Conservation (phyloP, 2,888 invertebrate genomes). For the Cephus nigrinus region DNA sequence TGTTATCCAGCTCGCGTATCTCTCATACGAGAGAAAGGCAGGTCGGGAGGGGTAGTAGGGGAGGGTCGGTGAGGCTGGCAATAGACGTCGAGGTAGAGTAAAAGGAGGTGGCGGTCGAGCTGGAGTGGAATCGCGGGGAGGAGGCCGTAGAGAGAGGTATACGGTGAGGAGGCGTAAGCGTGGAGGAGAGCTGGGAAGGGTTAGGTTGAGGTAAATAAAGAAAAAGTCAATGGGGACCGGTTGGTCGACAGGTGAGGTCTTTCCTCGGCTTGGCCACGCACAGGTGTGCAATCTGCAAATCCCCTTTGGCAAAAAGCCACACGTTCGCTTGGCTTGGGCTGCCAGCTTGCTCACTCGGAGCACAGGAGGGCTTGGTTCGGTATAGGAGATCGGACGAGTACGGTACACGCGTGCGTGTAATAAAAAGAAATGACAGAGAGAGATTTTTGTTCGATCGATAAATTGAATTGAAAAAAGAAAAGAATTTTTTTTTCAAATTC, state of each 20-base stretch:
- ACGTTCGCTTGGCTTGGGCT: conserved; percentile 25
- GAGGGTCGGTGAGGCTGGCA: too few relatives aligned
- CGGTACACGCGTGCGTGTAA: too few relatives aligned
- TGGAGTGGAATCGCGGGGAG: conserved; percentile 5
- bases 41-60: conserved; percentile 9
- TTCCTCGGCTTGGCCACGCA: conserved; percentile 55
- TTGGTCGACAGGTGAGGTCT: conserved; percentile 65
- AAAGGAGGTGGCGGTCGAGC: conserved; percentile 30
- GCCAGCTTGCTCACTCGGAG: background rate
- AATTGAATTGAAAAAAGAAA: too few relatives aligned
- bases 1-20: conserved; percentile 42
- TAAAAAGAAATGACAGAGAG: too few relatives aligned
- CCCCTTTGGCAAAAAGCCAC: conserved; percentile 54
- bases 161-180: conserved; percentile 22
- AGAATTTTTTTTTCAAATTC: too few relatives aligned
- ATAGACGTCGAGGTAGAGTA: conserved; percentile 19
- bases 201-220: conserved; percentile 48
- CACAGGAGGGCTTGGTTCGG: too few relatives aligned
- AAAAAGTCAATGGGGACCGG: conserved; percentile 64
- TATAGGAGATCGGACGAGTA: too few relatives aligned
- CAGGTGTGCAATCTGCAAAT: conserved; percentile 64
- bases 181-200: conserved; percentile 25
- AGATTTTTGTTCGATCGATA: too few relatives aligned
- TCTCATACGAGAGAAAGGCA: conserved; percentile 28
- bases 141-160: conserved; percentile 19